Percentiles rank a stretch among this genome's conserved stretches.
Evolutionary conservation across 30 jellyfish, hydroid and myxozoan species (phyloP).

Genomic region (Morbakka virulenta): DNA sequence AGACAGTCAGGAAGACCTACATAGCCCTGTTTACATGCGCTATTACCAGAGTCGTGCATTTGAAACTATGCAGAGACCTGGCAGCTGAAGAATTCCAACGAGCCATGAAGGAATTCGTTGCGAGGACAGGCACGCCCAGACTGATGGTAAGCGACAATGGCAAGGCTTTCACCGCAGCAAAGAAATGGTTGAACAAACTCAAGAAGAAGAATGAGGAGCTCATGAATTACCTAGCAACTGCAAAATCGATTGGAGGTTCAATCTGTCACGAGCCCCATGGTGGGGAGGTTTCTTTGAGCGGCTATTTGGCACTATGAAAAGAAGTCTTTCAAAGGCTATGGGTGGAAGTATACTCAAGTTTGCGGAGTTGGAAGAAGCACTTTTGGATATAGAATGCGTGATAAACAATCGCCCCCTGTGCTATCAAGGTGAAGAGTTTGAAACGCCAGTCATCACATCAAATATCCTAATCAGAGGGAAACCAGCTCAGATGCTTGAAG

Average conservation of each 20-base stretch:
- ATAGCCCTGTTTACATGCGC: conserved; percentile 27
- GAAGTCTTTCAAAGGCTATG: conserved; percentile 9
- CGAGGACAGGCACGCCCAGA: conserved; percentile 39
- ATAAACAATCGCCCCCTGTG: conserved; percentile 52
- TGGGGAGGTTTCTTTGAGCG: conserved; percentile 60
- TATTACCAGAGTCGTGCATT: conserved; percentile 28
- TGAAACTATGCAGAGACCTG: conserved; percentile 25
- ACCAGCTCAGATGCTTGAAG: conserved; percentile 47
- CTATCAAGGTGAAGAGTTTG: conserved; percentile 54
- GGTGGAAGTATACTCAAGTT: conserved; percentile 15
- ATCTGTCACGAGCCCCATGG: conserved; percentile 56
- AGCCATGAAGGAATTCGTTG: conserved; percentile 18
- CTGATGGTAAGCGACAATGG: conserved; percentile 42
- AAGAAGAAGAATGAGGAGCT: conserved; percentile 26
- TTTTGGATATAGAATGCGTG: conserved; percentile 16
- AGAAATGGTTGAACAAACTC: conserved; percentile 21
- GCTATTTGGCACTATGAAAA: conserved; percentile 30
- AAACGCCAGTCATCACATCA: conserved; percentile 41
- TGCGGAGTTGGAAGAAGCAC: conserved; percentile 22
- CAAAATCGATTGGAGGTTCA: conserved; percentile 21
- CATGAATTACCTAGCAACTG: conserved; percentile 22
- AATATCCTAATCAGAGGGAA: conserved; percentile 35
- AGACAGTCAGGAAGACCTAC: conserved; percentile 5
- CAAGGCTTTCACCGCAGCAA: conserved; percentile 24
- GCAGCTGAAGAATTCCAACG: conserved; percentile 42